Evolutionary conservation across 2,888 invertebrate genomes (phyloP), one percentile per base, ranked within the genome.

Genomic region (Apamea sordens): DNA sequence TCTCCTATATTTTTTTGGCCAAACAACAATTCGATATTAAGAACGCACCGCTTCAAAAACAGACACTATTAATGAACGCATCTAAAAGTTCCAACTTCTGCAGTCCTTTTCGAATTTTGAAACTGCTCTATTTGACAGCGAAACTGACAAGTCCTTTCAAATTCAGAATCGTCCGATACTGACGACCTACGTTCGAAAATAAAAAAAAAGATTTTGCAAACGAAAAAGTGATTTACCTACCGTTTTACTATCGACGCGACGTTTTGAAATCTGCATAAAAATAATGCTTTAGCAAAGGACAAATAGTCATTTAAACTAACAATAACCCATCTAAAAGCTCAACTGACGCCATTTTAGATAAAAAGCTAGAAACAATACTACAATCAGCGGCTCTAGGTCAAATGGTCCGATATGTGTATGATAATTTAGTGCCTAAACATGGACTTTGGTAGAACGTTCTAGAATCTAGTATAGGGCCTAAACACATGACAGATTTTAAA

Each of bases 391-490:
- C 76, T 77, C 85, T 89, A 88, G 88, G 89, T 89, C 88, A 59
- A 69, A 79, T 61, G 74, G 53, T 61, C 79, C 67, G 90, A 91
- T 92, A 91, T 91, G 74, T 80, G 73, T 91, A 75, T 80, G 73
- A 82, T 92, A 89, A 92, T 90, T 91, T 91, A 90, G 82, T 89
- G 88, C 77, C 87, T 89, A 89, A 90, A 88, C 75, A 76, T 83
- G 91, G 91, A 92, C 93, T 93, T 93, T 92, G 92, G 79, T 79
- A 81, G 79, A 73, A 83, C 59, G 75, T 78, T 75, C 81, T 59
- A 11, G 56, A 59, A 59, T 59, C n/a, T 86, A 82, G 76, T 69
- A 78, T 85, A 82, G 73, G 77, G 41, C 50, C 79, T 73, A 53
- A 72, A 69, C 70, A 64, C 71, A 79, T 77, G 24, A 64, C 41